A percentile compares a stretch with the other conserved stretches of the same genome.
These are phyloP conservation scores for Emydoidea blandingii DNA, from an alignment of 2,797 vertebrate species.

Conservation along the genomic window DNA sequence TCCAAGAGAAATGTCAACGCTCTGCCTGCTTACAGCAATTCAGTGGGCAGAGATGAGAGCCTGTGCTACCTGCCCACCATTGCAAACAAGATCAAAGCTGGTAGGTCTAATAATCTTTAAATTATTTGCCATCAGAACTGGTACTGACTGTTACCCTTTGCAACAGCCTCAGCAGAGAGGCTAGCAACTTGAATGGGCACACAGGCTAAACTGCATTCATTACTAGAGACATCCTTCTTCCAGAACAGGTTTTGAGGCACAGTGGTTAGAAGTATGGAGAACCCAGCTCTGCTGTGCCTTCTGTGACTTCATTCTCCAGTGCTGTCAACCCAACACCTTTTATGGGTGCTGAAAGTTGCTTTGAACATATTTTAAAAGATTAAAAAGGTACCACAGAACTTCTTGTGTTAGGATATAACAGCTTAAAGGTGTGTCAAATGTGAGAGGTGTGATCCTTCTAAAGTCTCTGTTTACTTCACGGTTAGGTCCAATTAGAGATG, in stretches of 20 bases:
- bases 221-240: not conserved
- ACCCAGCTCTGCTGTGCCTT: not conserved
- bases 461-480: not conserved
- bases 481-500: not conserved
- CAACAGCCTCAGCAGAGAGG: not conserved
- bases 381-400: not conserved
- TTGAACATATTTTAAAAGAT: slow-evolving; percentile 14
- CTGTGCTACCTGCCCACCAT: not conserved
- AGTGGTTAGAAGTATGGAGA: not conserved
- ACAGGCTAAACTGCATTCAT: not conserved
- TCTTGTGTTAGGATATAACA: not conserved
- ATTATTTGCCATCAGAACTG: not conserved
- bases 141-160: not conserved
- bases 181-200: slow-evolving; percentile 40
- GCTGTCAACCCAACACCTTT: not conserved
- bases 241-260: not conserved
- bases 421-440: not conserved
- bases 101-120: not conserved
- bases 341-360: not conserved
- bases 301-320: not conserved
- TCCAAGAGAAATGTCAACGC: slow-evolving; percentile 41
- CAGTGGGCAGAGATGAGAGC: not conserved
- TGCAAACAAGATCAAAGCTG: slow-evolving; percentile 10
- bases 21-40: not conserved
- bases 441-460: not conserved